Evolutionary conservation across 2,113 vertebrate species (phyloP).

Genomic region (Tapirus terrestris): DNA sequence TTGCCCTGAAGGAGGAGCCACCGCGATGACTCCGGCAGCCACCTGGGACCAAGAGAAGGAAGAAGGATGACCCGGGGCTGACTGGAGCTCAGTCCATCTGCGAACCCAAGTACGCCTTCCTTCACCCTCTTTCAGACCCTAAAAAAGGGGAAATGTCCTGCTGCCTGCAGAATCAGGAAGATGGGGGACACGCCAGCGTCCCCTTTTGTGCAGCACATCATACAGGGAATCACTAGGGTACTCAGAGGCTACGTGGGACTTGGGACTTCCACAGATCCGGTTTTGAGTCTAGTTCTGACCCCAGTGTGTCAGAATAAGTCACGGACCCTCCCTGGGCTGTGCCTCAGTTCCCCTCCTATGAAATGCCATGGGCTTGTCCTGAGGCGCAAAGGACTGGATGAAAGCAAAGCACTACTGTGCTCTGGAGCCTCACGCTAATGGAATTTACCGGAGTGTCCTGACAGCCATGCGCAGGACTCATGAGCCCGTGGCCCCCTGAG

Average conservation of each 20-base stretch:
- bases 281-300: not conserved
- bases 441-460: not conserved
- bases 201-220: no score
- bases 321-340: not conserved
- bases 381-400: not conserved
- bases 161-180: not conserved
- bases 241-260: not conserved
- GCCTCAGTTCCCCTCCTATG: not conserved
- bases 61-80: not conserved
- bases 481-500: not conserved
- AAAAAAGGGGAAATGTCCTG: no score
- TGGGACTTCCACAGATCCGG: rapidly evolving
- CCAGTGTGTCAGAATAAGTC: not conserved
- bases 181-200: rapidly evolving
- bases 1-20: constrained; percentile 91
- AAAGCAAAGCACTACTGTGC: not conserved
- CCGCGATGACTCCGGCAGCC: constrained; percentile 92
- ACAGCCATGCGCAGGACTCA: rapidly evolving
- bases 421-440: not conserved
- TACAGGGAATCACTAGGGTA: not conserved
- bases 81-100: not conserved
- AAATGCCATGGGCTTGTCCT: not conserved
- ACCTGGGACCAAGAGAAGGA: constrained; percentile 82
- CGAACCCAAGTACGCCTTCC: rapidly evolving
- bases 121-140: not conserved